Evolutionary conservation across 2,113 vertebrate species (phyloP).

Genomic region (Cephalopterus ornatus): DNA sequence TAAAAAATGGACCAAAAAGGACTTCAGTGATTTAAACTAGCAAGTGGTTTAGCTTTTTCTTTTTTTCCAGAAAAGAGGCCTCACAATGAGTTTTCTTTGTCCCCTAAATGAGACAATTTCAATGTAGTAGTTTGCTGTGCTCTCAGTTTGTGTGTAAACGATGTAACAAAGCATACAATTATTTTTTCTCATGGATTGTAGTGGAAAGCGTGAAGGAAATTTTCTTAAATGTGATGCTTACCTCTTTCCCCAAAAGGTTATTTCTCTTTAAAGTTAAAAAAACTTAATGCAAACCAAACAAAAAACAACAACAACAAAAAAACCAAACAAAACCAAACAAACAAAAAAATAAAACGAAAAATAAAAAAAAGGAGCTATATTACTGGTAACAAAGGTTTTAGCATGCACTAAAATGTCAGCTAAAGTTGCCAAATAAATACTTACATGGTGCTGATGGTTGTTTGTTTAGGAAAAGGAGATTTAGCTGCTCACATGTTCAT

Average conservation of each 20-base stretch:
- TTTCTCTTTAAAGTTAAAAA: not conserved
- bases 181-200: conserved; percentile 45
- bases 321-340: not conserved
- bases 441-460: conserved; percentile 54
- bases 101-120: conserved; percentile 61
- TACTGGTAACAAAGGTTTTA: conserved; percentile 66
- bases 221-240: conserved; percentile 51
- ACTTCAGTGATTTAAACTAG: not conserved
- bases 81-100: conserved; percentile 12
- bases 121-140: conserved; percentile 40
- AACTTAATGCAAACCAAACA: not conserved
- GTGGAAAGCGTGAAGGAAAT: conserved; percentile 45
- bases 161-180: conserved; percentile 63
- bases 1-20: not conserved
- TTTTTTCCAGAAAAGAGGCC: not conserved
- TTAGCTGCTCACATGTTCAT: conserved; percentile 65
- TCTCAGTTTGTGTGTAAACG: conserved; percentile 54
- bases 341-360: not conserved
- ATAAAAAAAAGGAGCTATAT: not conserved
- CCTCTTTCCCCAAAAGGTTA: conserved; percentile 21
- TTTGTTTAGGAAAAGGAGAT: conserved; percentile 59
- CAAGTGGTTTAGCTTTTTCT: not conserved
- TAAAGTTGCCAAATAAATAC: conserved; percentile 73
- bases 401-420: conserved; percentile 67
- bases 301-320: too few species aligned